Evolutionary conservation across 1,140 invertebrate genomes (phyloP).

Genomic region (Trichonephila clavipes): DNA sequence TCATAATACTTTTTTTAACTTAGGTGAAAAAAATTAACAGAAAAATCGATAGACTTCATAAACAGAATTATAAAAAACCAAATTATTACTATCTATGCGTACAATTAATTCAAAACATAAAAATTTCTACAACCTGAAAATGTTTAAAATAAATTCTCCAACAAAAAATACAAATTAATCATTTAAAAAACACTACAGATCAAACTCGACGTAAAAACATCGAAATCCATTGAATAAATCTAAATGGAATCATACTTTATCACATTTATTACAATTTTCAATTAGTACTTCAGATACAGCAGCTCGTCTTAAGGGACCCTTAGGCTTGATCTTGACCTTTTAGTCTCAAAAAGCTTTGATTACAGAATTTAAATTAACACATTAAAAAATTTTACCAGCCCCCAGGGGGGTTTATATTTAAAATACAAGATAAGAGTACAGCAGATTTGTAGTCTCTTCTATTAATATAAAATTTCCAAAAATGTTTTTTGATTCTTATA

Average conservation of each 20-base stretch:
- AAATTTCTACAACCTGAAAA: background rate
- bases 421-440: too few species aligned
- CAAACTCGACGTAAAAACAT: background rate
- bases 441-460: too few species aligned
- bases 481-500: too few species aligned
- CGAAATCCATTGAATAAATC: background rate
- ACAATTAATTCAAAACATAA: background rate
- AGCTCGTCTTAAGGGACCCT: background rate
- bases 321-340: background rate
- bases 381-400: too few species aligned
- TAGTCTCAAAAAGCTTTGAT: background rate
- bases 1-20: too few species aligned
- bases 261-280: conserved; percentile 16
- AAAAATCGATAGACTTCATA: background rate
- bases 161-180: too few species aligned
- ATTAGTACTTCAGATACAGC: background rate
- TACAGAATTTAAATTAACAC: background rate
- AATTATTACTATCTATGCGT: background rate
- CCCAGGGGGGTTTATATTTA: too few species aligned
- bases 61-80: background rate
- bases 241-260: background rate
- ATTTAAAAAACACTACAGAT: too few species aligned
- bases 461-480: too few species aligned
- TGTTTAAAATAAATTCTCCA: too few species aligned
- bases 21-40: background rate